Base-by-base conservation (phyloP, 2,888 invertebrate species). In the Steromphala cineraria region DNA sequence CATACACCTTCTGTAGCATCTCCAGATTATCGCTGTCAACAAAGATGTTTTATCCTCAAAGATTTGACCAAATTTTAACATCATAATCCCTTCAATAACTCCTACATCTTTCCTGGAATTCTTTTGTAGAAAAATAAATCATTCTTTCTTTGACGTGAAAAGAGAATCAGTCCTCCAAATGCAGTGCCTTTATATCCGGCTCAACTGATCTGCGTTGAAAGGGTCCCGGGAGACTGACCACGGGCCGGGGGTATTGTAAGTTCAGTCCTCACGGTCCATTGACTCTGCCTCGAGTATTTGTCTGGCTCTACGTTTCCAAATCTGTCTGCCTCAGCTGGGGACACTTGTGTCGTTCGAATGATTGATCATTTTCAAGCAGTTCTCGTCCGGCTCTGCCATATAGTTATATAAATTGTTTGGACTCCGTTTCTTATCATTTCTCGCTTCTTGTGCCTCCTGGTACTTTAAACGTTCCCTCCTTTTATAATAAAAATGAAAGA, bases 401-500 rank as follows among this genome's bases (percentile, higher is more conserved):
- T 71, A 71, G 67, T 85, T 86, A 75, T 85, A 87, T 19, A 86
- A 81, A 17, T 84, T 82, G 31, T 84, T 82, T 8, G 83, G 85
- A 17, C 82, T 82, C 56, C 81, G 79, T 17, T 80, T 80, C 71
- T 82, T 82, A 36, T 82, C 80, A 17, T 71, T 80, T 21, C 71
- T 67, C 53, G 55, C 71, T 36, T 82, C 52, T 19, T 40, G 82
- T 17, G 81, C 78, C 7, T 84, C 84, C 21, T 78, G 53, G 71
- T 81, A 79, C 67, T 84, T 62, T 78, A 82, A 75, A n/a, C 83
- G 67, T 75, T 86, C 86, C 17, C 83, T 79, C 24, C 82, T 78
- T 19, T 80, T 79, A 67, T 87, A 87, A 80, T 89, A 88, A 21
- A 91, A 78, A 81, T 91, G 90, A 80, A 91, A 89, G 31, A 91